phyloP scores from a whole-genome alignment of 2,113 vertebrate species.

The Corythoichthys haematopterus region DNA sequence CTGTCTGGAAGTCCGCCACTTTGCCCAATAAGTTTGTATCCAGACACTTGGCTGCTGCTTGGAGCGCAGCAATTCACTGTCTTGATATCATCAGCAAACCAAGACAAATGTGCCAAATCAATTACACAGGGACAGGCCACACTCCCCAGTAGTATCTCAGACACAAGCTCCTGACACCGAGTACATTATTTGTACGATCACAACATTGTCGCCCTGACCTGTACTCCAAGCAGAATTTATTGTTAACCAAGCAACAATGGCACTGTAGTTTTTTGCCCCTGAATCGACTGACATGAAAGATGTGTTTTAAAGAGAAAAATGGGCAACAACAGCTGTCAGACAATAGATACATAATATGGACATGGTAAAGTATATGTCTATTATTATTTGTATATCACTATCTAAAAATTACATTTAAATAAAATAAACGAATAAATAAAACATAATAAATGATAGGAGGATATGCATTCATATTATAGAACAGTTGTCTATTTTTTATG shows the following conservation, averaged over 20 bases:
- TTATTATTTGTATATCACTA: background rate
- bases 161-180: constrained; percentile 27
- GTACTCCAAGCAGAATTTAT: constrained; percentile 17
- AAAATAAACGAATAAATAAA: too few relatives aligned
- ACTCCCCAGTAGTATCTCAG: constrained; percentile 15
- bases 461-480: background rate
- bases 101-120: constrained; percentile 35
- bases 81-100: constrained; percentile 44
- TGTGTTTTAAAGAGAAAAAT: background rate
- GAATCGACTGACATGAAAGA: background rate
- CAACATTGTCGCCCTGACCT: constrained; percentile 26
- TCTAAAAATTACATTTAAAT: background rate
- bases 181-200: constrained; percentile 29
- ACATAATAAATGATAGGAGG: background rate
- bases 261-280: background rate
- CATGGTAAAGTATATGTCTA: background rate
- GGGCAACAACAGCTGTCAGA: background rate
- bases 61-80: constrained; percentile 31
- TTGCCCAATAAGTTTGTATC: constrained; percentile 38
- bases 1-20: constrained; percentile 40
- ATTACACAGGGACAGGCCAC: constrained; percentile 19
- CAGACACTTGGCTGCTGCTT: constrained; percentile 33
- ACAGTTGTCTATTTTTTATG: too few relatives aligned
- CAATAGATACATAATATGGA: background rate
- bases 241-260: constrained; percentile 8